A percentile compares a stretch with the other conserved stretches of the same genome.
Evolutionary conservation across 2,888 invertebrate genomes (phyloP).

Genomic region (Podabrus alpinus): DNA sequence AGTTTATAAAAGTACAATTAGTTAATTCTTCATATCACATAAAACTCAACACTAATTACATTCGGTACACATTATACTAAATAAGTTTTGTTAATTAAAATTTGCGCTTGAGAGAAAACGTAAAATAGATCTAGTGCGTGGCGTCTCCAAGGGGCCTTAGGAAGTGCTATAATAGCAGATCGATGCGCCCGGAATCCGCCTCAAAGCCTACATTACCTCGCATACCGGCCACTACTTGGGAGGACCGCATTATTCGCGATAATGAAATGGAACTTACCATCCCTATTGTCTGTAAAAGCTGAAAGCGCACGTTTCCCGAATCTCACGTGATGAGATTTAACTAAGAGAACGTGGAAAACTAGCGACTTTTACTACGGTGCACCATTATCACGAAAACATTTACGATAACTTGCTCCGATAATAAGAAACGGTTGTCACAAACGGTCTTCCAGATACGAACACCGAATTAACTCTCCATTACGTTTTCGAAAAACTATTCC

Average conservation of each 20-base stretch:
- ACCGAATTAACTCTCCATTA: background rate
- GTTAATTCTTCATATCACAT: constrained; percentile 9
- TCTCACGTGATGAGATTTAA: constrained; percentile 25
- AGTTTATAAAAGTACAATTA: background rate
- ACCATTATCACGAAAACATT: background rate
- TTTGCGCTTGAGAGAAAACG: constrained; percentile 21
- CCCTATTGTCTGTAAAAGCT: constrained; percentile 31
- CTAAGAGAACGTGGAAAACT: constrained; percentile 17
- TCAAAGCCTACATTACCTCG: constrained; percentile 26
- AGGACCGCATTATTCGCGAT: constrained; percentile 34
- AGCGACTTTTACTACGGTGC: constrained; percentile 5
- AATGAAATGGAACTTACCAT: constrained; percentile 33
- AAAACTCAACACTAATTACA: constrained; percentile 17
- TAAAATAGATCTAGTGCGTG: constrained; percentile 28
- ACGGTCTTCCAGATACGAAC: background rate
- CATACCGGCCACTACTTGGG: constrained; percentile 30
- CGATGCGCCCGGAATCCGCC: constrained; percentile 26
- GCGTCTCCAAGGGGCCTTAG: constrained; percentile 30
- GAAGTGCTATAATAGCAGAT: constrained; percentile 28
- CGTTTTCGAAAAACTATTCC: background rate
- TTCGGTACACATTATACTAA: constrained; percentile 11
- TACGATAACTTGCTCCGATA: background rate
- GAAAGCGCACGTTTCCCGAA: constrained; percentile 32
- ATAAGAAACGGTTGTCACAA: background rate
- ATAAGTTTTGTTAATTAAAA: constrained; percentile 24